Conservation (phyloP, 1,140 invertebrate species). For the Conopomorpha cramerella region DNA sequence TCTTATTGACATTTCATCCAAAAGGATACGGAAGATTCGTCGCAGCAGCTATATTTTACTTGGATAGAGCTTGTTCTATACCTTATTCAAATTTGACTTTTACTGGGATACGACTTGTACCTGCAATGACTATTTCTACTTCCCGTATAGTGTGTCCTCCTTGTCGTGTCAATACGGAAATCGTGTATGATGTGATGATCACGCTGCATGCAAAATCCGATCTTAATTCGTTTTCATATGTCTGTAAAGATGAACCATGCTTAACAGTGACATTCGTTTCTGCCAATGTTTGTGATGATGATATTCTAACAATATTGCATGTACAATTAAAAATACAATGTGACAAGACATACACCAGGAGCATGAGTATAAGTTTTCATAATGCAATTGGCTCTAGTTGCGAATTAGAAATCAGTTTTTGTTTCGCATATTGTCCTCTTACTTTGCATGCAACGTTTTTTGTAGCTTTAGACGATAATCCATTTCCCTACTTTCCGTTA, state of each 20-base stretch:
- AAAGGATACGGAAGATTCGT: constrained; percentile 32
- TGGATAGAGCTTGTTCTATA: constrained; percentile 33
- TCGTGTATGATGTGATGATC: constrained; percentile 17
- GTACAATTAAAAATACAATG: constrained; percentile 23
- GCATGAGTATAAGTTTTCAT: constrained; percentile 21
- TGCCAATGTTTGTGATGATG: too few species aligned
- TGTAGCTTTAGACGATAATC: constrained; percentile 20
- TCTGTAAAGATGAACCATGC: constrained; percentile 23
- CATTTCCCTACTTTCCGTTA: constrained; percentile 40
- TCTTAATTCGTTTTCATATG: constrained; percentile 21
- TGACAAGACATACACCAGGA: constrained; percentile 14
- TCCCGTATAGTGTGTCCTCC: constrained; percentile 37
- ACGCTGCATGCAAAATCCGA: constrained; percentile 22
- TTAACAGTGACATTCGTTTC: constrained; percentile 22
- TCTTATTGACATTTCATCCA: constrained; percentile 35
- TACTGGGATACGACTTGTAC: constrained; percentile 25
- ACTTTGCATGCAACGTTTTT: constrained; percentile 28
- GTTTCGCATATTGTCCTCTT: constrained; percentile 36
- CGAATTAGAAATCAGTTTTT: constrained; percentile 37
- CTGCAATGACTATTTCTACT: constrained; percentile 22
- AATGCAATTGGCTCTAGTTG: constrained; percentile 28
- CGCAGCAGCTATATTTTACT: constrained; percentile 28
- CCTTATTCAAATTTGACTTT: constrained; percentile 44
- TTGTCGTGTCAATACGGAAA: constrained; percentile 14
- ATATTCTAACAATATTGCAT: constrained; percentile 16